A percentile compares a stretch with the other conserved stretches of the same genome.
These are phyloP conservation scores for Alfaro cultratus DNA, from an alignment of 2,797 vertebrate genomes.

Conservation along the genomic window DNA sequence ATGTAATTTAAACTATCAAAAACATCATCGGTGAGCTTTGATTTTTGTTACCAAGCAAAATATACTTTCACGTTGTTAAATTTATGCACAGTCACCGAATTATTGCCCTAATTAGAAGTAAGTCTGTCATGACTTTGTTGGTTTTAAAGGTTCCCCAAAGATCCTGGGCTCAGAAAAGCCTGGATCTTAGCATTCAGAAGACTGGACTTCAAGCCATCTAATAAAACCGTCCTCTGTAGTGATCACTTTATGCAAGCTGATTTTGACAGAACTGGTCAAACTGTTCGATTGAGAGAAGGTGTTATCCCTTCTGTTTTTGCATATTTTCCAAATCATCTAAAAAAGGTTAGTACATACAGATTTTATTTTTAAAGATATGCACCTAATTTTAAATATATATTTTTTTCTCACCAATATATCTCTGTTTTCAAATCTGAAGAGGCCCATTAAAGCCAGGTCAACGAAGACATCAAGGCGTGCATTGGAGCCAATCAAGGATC, in stretches of 20 bases:
- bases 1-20: not conserved
- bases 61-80: not conserved
- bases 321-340: slow-evolving; percentile 11
- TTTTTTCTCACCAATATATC: not conserved
- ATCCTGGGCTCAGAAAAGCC: slow-evolving; percentile 16
- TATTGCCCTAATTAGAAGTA: not conserved
- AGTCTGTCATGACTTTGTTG: not conserved
- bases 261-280: slow-evolving; percentile 23
- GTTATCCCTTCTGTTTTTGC: slow-evolving; percentile 11
- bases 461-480: slow-evolving; percentile 13
- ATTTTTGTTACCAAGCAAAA: not conserved
- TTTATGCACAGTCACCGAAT: not conserved
- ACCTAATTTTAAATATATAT: not conserved
- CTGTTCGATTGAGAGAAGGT: slow-evolving; percentile 11
- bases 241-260: slow-evolving; percentile 7
- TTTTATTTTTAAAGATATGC: not conserved
- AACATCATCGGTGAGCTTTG: not conserved
- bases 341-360: slow-evolving; percentile 2
- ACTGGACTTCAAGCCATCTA: slow-evolving; percentile 11
- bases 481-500: slow-evolving; percentile 1
- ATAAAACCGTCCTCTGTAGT: slow-evolving; percentile 11
- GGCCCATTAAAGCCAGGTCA: slow-evolving; percentile 5
- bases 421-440: not conserved
- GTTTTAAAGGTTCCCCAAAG: slow-evolving; percentile 14
- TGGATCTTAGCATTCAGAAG: slow-evolving; percentile 15